phyloP scores from a whole-genome alignment of 2,888 invertebrate species.

The Xylophagus ater region DNA sequence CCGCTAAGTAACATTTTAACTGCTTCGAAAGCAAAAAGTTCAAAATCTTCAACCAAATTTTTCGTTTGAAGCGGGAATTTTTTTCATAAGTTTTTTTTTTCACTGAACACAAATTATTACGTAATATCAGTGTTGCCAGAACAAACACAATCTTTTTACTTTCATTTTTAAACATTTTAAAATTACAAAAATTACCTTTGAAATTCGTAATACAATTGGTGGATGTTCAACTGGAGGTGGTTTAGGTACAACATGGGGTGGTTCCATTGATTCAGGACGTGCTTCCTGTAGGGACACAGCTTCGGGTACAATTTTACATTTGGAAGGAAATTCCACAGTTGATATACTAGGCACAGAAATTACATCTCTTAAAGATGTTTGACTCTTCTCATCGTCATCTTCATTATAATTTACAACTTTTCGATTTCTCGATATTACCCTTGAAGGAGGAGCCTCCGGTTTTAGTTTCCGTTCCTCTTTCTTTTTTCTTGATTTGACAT shows the following conservation, averaged over 20 bases:
- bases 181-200: constrained; percentile 56
- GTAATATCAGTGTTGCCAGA: too few species aligned
- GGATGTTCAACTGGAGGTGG: constrained; percentile 47
- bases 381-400: constrained; percentile 39
- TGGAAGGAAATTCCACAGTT: too few species aligned
- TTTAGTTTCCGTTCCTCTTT: constrained; percentile 34
- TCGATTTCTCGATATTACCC: constrained; percentile 41
- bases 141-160: too few species aligned
- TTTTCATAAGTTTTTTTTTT: too few species aligned
- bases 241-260: constrained; percentile 23
- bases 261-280: constrained; percentile 8
- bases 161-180: too few species aligned
- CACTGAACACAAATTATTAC: too few species aligned
- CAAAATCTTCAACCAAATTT: too few species aligned
- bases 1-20: too few species aligned
- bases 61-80: too few species aligned
- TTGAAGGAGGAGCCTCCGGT: constrained; percentile 33
- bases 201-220: constrained; percentile 79
- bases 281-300: neutral
- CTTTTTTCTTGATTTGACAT: constrained; percentile 20
- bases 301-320: constrained; percentile 1
- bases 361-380: constrained; percentile 32
- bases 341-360: constrained; percentile 41
- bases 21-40: too few species aligned
- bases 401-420: constrained; percentile 55